Conservation (phyloP, 1,140 invertebrate genomes). For the Euura saliciscinereae region DNA sequence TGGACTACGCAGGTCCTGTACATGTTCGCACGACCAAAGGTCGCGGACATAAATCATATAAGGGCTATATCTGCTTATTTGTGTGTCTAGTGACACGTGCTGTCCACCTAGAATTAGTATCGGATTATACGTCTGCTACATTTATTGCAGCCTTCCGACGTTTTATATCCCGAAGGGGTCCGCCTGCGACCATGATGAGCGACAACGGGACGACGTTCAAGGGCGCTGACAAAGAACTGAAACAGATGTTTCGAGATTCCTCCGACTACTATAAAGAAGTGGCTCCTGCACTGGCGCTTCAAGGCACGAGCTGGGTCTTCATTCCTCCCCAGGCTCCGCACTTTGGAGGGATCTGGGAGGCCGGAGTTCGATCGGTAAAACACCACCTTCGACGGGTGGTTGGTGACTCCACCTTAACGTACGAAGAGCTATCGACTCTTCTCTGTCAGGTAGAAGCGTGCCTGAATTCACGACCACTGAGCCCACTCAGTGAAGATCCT, state of each 20-base stretch:
- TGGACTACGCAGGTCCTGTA: slow-evolving; percentile 10
- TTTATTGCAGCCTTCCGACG: neutral
- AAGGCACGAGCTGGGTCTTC: neutral
- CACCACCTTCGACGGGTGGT: neutral
- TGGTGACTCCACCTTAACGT: slow-evolving; percentile 15
- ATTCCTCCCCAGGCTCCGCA: neutral
- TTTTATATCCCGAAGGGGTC: neutral
- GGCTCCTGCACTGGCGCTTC: neutral
- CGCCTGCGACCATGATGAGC: neutral
- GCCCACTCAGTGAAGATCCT: slow-evolving; percentile 25
- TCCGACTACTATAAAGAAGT: neutral
- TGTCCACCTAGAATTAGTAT: neutral
- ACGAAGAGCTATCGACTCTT: slow-evolving; percentile 25
- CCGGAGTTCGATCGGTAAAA: neutral
- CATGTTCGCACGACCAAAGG: neutral
- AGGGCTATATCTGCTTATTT: neutral
- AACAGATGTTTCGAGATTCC: neutral
- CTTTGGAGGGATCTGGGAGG: neutral
- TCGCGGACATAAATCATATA: neutral
- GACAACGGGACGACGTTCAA: neutral
- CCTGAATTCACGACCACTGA: slow-evolving; percentile 28
- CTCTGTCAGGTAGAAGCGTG: slow-evolving; percentile 23
- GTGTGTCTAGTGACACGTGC: neutral
- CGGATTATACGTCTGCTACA: neutral
- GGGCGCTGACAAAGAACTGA: too few relatives aligned